phyloP scores from a whole-genome alignment of 2,113 vertebrate genomes.

The Hyperopisus bebe region DNA sequence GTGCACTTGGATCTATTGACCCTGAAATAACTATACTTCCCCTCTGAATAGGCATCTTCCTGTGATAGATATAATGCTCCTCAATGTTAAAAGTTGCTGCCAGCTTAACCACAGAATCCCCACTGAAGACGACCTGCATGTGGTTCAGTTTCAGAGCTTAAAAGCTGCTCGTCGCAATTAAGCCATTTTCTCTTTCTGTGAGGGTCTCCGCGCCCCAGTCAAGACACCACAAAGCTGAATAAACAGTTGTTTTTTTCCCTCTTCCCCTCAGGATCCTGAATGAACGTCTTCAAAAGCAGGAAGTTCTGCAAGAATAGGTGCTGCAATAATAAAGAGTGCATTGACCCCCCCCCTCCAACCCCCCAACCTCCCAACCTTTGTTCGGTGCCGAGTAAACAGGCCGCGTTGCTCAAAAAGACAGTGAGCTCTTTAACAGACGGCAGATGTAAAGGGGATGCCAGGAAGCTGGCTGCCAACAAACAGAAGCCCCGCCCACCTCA shows the following conservation, averaged over 20 bases:
- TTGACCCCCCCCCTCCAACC: background rate
- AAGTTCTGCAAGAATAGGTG: background rate
- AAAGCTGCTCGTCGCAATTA: conserved; percentile 34
- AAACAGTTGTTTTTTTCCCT: conserved; percentile 45
- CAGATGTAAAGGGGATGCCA: conserved; percentile 2
- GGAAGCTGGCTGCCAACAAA: background rate
- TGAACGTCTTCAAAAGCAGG: background rate
- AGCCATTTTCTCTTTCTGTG: background rate
- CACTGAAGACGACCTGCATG: conserved; percentile 30
- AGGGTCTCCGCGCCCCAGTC: conserved; percentile 16
- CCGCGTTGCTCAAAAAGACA: background rate
- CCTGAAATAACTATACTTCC: background rate
- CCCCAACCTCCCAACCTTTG: background rate
- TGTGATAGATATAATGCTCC: background rate
- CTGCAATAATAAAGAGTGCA: background rate
- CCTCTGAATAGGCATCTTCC: background rate
- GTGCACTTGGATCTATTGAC: background rate
- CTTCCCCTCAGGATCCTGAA: background rate
- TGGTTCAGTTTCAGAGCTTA: conserved; percentile 38
- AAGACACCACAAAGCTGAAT: conserved; percentile 49
- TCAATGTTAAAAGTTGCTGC: background rate
- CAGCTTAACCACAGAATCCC: background rate
- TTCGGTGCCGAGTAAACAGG: conserved; percentile 21
- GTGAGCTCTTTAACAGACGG: background rate
- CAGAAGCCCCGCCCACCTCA: background rate